phyloP scores from a whole-genome alignment of 2,113 vertebrate genomes.

The Aegithalos caudatus region DNA sequence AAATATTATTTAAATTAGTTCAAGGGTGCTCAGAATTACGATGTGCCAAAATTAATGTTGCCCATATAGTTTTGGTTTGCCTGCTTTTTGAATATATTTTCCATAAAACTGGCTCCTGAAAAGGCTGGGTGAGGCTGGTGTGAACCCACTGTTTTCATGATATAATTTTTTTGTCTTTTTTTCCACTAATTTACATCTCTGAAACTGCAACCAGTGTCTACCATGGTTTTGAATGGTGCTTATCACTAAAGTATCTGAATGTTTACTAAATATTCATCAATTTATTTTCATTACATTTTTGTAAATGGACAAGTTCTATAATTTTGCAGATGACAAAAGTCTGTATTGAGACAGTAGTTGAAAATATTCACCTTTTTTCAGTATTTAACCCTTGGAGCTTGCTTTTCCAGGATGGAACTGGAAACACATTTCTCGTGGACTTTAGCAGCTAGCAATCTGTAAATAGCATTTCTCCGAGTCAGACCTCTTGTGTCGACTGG shows the following conservation, averaged over 20 bases:
- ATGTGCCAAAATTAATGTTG: neutral
- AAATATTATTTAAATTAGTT: neutral
- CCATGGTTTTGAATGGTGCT: neutral
- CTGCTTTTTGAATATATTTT: neutral
- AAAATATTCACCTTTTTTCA: neutral
- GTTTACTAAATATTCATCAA: neutral
- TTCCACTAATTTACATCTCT: neutral
- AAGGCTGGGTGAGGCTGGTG: neutral
- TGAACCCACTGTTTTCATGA: neutral
- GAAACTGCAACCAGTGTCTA: neutral
- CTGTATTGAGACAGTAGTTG: neutral
- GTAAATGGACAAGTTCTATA: neutral
- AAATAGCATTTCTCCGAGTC: neutral
- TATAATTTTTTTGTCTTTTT: neutral
- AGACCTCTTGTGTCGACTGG: neutral
- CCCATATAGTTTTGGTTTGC: neutral
- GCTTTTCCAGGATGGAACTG: neutral
- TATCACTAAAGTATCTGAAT: neutral
- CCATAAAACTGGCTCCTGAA: neutral
- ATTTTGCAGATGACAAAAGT: neutral
- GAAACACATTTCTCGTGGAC: neutral
- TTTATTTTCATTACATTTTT: neutral
- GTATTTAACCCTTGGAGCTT: neutral
- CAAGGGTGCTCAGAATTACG: neutral
- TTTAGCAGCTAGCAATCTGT: neutral